These are phyloP conservation scores for Paedocypris micromegethes DNA, from an alignment of 2,797 vertebrate genomes.

Conservation along the genomic window DNA sequence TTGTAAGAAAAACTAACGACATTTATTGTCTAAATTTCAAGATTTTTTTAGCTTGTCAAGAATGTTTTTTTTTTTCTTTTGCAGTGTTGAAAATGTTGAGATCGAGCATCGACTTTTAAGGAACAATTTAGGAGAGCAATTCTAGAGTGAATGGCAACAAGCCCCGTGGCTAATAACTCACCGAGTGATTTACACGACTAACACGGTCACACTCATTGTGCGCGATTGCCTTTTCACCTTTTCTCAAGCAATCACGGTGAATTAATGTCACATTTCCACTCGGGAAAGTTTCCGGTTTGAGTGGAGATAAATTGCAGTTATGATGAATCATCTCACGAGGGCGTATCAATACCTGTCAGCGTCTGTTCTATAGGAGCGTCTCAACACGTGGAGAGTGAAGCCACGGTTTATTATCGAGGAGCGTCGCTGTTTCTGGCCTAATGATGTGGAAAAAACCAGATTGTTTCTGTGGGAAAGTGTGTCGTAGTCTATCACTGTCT, in stretches of 20 bases:
- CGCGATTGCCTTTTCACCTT: constrained; percentile 30
- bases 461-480: constrained; percentile 13
- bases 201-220: background rate
- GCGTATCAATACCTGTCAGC: constrained; percentile 19
- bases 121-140: no score
- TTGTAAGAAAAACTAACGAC: no score
- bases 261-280: constrained; percentile 37
- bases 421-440: constrained; percentile 27
- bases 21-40: no score
- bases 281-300: constrained; percentile 32
- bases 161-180: constrained; percentile 2
- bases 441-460: constrained; percentile 19
- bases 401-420: constrained; percentile 26
- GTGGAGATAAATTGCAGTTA: constrained; percentile 36
- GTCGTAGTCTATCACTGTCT: constrained; percentile 5
- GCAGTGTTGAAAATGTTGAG: no score
- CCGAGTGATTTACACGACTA: background rate
- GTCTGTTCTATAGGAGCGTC: constrained; percentile 34
- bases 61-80: no score
- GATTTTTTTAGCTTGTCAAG: no score
- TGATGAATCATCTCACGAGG: constrained; percentile 26
- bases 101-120: no score
- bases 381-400: constrained; percentile 8
- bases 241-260: constrained; percentile 24
- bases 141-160: constrained; percentile 11